These are phyloP conservation scores for Leptothorax acervorum DNA, from an alignment of 2,888 invertebrate species.

Conservation along the genomic window DNA sequence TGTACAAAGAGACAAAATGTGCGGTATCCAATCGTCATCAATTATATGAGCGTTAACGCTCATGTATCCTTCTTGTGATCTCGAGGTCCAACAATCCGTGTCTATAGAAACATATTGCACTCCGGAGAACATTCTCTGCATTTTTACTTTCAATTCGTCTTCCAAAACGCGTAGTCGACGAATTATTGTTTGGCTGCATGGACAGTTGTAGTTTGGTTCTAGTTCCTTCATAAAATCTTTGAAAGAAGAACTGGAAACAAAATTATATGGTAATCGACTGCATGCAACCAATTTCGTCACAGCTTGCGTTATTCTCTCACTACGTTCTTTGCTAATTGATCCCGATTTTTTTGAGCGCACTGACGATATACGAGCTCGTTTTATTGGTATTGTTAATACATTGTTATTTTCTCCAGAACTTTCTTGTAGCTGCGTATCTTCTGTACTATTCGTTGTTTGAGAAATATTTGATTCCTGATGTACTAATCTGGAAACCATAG, in stretches of 20 bases:
- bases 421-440: no score
- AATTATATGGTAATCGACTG: not conserved
- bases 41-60: not conserved
- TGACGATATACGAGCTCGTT: not conserved
- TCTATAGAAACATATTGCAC: not conserved
- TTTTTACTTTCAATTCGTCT: not conserved
- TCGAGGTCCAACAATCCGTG: not conserved
- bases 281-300: not conserved
- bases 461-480: no score
- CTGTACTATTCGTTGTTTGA: no score
- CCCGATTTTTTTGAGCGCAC: not conserved
- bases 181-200: not conserved
- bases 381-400: not conserved
- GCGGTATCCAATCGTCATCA: not conserved
- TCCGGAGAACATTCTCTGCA: not conserved
- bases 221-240: conserved; percentile 7
- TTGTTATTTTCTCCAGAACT: no score
- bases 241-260: not conserved
- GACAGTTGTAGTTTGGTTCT: not conserved
- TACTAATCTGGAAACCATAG: no score
- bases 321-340: not conserved
- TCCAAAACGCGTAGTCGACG: not conserved
- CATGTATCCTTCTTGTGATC: conserved; percentile 3
- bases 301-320: not conserved
- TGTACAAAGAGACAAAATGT: not conserved